These are phyloP conservation scores for Daubentonia madagascariensis DNA, from an alignment of 2,113 vertebrate genomes.

Conservation along the genomic window DNA sequence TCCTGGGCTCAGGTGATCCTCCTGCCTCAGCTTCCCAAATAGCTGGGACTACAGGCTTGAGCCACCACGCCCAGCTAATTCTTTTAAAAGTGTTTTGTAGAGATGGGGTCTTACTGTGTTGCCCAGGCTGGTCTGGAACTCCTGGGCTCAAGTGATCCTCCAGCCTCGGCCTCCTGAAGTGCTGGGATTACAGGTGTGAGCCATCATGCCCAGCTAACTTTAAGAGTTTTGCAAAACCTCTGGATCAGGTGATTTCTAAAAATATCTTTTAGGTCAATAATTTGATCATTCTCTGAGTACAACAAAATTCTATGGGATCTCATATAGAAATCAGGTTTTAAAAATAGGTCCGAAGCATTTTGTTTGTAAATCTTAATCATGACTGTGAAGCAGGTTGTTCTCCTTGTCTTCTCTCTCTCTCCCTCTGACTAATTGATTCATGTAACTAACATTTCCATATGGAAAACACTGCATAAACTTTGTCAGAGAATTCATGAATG, in stretches of 20 bases:
- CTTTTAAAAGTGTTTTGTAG: too few species aligned
- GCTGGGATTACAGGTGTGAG: too few species aligned
- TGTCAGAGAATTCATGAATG: neutral
- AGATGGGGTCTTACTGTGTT: too few species aligned
- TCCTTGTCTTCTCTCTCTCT: neutral
- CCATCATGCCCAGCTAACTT: too few species aligned
- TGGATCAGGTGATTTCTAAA: neutral
- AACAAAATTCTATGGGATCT: neutral
- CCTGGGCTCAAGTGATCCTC: too few species aligned
- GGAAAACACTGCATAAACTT: neutral
- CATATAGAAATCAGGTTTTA: neutral
- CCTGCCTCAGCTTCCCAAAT: too few species aligned
- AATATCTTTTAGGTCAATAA: neutral
- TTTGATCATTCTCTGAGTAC: neutral
- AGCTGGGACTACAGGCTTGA: too few species aligned
- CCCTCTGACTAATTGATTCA: neutral
- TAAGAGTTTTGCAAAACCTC: neutral
- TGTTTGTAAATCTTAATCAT: neutral
- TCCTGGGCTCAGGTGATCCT: too few species aligned
- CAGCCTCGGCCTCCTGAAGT: too few species aligned
- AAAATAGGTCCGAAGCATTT: neutral
- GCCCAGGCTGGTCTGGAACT: too few species aligned
- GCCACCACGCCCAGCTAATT: too few species aligned
- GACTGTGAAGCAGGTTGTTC: neutral
- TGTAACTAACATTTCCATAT: neutral